Base-by-base conservation (phyloP, 2,797 vertebrate genomes). In the Crenichthys baileyi region DNA sequence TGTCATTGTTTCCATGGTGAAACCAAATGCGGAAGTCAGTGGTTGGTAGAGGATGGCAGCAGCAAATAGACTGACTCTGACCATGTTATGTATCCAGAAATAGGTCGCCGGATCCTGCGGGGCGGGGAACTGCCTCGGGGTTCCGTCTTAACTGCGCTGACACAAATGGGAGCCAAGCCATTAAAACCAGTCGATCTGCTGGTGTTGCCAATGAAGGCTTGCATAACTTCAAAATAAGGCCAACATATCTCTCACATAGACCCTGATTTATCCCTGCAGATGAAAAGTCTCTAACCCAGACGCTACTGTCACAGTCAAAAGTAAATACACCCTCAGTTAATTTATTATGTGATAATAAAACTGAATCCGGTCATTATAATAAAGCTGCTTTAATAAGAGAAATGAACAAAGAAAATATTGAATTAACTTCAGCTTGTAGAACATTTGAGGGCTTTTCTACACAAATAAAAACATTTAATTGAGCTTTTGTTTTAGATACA, bases 1-100 rank as follows among this genome's bases (percentile, higher is more conserved):
- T 83, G 90, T 91, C 85, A 87, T 20, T 0, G 88, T 91, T 90
- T 82, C 92, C 90, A 92, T 90, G 87, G 89, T 63, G 81, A 94
- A 60, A 58, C 0, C n/a, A 68, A 36, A 7, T 65, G n/a, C 78
- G 71, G 80, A 80, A 72, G 82, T 68, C 70, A 75, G 70, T 65
- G 18, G 63, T 41, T 41, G 63, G 63, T 22, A 9, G 20, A 24
- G 63, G 63, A 67, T 7, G 4, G 36, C 75, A 56, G 79, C 67
- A 70, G 26, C 83, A 50, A 83, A 44, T 15, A 41, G 39, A 78
- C 3, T 22, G 78, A 86, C 85, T 87, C 53, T 78, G 77, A 81
- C 77, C 78, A 83, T 3, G 78, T 84, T 91, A 91, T 79, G 78
- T 79, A 87, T 86, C 73, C 81, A 85, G 77, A 94, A 92, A 83